phyloP scores from a whole-genome alignment of 2,113 vertebrate genomes.

The Nothocercus julius region DNA sequence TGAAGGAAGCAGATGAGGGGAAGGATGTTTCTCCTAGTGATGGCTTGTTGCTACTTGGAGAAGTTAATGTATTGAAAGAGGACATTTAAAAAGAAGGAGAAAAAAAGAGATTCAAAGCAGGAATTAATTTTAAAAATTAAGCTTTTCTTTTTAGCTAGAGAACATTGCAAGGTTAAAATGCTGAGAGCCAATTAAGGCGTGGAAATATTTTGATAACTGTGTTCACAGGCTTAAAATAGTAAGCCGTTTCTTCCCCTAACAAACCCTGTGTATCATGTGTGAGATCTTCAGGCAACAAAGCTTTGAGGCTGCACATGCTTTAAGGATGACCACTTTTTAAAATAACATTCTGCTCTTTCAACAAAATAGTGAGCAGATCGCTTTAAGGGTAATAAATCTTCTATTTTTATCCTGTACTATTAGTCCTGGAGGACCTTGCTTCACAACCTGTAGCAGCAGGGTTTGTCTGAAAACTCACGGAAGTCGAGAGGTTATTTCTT shows the following conservation, averaged over 20 bases:
- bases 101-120: not conserved
- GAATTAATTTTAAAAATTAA: not conserved
- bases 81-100: not conserved
- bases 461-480: not conserved
- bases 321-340: not conserved
- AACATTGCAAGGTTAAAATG: slow-evolving; percentile 7
- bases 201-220: slow-evolving; percentile 22
- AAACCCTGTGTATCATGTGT: not conserved
- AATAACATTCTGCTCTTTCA: not conserved
- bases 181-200: not conserved
- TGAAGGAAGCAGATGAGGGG: not conserved
- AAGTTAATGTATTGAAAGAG: not conserved
- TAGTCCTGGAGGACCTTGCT: not conserved
- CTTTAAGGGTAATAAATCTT: not conserved
- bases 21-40: not conserved
- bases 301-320: not conserved
- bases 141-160: not conserved
- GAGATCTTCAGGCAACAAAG: not conserved
- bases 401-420: not conserved
- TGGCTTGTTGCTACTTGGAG: not conserved
- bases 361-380: not conserved
- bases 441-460: not conserved
- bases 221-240: slow-evolving; percentile 37
- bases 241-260: not conserved
- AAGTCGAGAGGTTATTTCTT: not conserved